Percentiles rank a stretch among this genome's conserved stretches.
Evolutionary conservation across 2,888 invertebrate species (phyloP).

Genomic region (Ennomos quercinarius): DNA sequence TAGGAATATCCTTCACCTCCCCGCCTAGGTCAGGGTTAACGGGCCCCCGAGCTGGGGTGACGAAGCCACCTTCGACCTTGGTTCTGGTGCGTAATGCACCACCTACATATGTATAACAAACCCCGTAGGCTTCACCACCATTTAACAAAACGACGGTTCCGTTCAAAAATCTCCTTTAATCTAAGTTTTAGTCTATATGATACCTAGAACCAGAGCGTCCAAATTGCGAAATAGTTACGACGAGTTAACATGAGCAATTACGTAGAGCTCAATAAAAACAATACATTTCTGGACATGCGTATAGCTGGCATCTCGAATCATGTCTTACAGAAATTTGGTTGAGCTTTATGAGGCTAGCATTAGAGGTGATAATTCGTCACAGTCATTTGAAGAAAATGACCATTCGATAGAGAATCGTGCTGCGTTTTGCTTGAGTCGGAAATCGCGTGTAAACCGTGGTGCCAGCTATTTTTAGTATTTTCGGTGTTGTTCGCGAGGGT

Average conservation of each 20-base stretch:
- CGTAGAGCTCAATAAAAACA: conserved; percentile 60
- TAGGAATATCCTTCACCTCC: conserved; percentile 83
- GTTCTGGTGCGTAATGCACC: conserved; percentile 67
- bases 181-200: too few relatives aligned
- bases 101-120: conserved; percentile 39
- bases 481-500: conserved; percentile 51
- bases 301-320: conserved; percentile 63
- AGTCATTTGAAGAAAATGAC: conserved; percentile 50
- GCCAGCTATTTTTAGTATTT: conserved; percentile 47
- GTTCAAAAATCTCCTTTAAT: not conserved
- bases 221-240: not conserved
- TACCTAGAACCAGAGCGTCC: not conserved
- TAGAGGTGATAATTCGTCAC: conserved; percentile 77
- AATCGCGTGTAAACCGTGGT: conserved; percentile 59
- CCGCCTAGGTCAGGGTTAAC: conserved; percentile 84
- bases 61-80: conserved; percentile 83
- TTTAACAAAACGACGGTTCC: not conserved
- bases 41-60: conserved; percentile 76
- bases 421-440: conserved; percentile 69
- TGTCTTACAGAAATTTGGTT: conserved; percentile 48
- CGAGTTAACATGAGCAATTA: conserved; percentile 39
- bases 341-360: conserved; percentile 61
- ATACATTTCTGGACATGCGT: conserved; percentile 78
- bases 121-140: not conserved
- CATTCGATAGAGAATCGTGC: conserved; percentile 68